Base-by-base conservation (phyloP, 2,888 invertebrate species). In the Idaea biselata region DNA sequence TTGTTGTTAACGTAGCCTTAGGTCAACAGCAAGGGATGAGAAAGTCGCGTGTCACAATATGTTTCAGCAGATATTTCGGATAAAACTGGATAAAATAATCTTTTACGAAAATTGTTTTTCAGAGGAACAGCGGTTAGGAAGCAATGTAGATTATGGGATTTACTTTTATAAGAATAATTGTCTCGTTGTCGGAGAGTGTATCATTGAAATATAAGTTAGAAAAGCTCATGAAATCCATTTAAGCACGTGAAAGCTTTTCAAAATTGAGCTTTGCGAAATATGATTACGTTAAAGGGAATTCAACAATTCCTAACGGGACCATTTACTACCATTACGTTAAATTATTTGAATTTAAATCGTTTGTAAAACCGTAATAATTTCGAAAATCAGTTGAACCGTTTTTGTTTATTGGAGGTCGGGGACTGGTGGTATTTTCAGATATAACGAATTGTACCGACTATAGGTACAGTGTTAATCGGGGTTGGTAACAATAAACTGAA, bases 101-200 rank as follows among this genome's bases (percentile, higher is more conserved):
- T 44, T 44, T 44, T 44, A 44, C 14, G 44, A 44, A 4, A 11
- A 44, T 44, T 44, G 44, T 44, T 44, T 44, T 44, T 44, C 14
- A 14, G 25, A 25, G 25, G 5, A 8, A 44, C 33, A 33, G 6
- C 44, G 11, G 14, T 14, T 44, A 44, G 2, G 14, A 44, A 44
- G 8, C 44, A 11, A 14, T 44, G 44, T 44, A 11, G 44, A 44
- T 44, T 44, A 44, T 7, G 11, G 11, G 44, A 44, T 44, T 44
- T 44, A 44, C 44, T 44, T 44, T 44, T 44, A 44, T 44, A 44
- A 44, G 44, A 44, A 44, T 44, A 44, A 44, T 44, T 44, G 44
- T 44, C 44, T 44, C 44, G 44, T 44, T 44, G 44, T 44, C 44
- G 44, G 8, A 44, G 14, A 8, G 44, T 44, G 14, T 44, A 14